Base-by-base conservation (phyloP, 2,797 vertebrate genomes). In the Clarias laeviceps region DNA sequence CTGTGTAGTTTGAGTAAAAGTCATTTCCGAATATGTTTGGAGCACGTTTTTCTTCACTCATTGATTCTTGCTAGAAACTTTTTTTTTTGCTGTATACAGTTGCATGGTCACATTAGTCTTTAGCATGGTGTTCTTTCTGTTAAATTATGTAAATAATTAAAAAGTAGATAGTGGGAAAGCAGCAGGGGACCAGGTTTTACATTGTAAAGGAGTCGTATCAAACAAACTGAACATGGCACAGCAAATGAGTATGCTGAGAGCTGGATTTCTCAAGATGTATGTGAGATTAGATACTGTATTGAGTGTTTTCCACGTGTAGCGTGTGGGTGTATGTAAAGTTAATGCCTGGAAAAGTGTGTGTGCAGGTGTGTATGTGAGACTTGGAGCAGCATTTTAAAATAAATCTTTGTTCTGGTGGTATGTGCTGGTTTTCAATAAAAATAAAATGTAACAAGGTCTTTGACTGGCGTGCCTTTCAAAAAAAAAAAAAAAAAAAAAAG, bases 331-430 rank as follows among this genome's bases (percentile, higher is more conserved):
- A 73, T 83, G 14, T 68, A 65, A 74, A 77, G 29, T 54, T 61
- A 29, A 59, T 59, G 20, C 64, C 34, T 80, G 62, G 57, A 73
- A 74, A 69, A 69, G 61, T 76, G 80, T 83, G 62, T 50, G 24
- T 62, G 83, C 86, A 34, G 54, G 84, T 54, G 45, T 82, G 56
- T 4, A 54, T 50, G 24, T 1, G 70, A 45, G 9, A 76, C n/a
- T 29, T 56, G n/a, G 50, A 77, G 80, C 45, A 59, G 66, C 64
- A 82, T 91, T 91, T 88, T 90, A 82, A 74, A 85, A 69, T 79
- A 79, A 79, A 64, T 66, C 84, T 87, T 85, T 93, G 87, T 80
- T 84, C 90, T 95, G 92, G 88, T 92, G 61, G 93, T 92, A 90
- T 86, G 80, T 90, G 80, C 84, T 91, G 88, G 87, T 90, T 92